Evolutionary conservation across 1,140 invertebrate genomes (phyloP), one percentile per base, ranked within the genome.

Genomic region (Trichoplusia ni): DNA sequence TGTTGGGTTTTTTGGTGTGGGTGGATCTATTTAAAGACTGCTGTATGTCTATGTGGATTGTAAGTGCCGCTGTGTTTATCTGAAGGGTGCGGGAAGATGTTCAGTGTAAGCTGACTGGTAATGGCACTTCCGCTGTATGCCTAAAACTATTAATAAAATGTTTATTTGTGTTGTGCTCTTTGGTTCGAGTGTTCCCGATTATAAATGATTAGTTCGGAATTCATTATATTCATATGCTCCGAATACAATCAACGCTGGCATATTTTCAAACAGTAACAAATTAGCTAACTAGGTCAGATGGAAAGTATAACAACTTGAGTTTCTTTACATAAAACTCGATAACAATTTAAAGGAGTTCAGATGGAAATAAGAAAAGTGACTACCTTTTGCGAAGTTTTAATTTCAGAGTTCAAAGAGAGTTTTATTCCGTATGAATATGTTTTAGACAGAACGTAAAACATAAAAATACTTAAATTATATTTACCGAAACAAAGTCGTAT

Each of bases 51-150:
- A 79, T 69, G 67, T 65, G 70, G 73, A 79, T 78, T 80, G 73
- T 81, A 82, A 87, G 81, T 86, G 76, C 70, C 69, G 72, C 75
- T 79, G 81, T 86, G 82, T 89, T 84, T 88, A 86, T 83, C 68
- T 58, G 67, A 75, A 71, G 82, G 79, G 82, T 79, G 79, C 75
- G 79, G 67, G 31, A 56, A 53, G 67, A 75, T 82, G 80, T 89
- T 84, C 76, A 80, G 63, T 72, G 64, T 68, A 46, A 38, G 25
- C 29, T 38, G 19, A 44, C 21, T n/a, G 31, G 33, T 54, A 38
- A 58, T 51, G n/a, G 25, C 29, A 67, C 64, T 74, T 75, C 73
- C 73, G 69, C 38, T 64, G 25, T 35, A 42, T 35, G 47, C 69
- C 23, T 16, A 42, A 31, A 58, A 38, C 16, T 7, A 18, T 44